Evolutionary conservation across 2,113 vertebrate genomes (phyloP).

Genomic region (Ornithorhynchus anatinus): DNA sequence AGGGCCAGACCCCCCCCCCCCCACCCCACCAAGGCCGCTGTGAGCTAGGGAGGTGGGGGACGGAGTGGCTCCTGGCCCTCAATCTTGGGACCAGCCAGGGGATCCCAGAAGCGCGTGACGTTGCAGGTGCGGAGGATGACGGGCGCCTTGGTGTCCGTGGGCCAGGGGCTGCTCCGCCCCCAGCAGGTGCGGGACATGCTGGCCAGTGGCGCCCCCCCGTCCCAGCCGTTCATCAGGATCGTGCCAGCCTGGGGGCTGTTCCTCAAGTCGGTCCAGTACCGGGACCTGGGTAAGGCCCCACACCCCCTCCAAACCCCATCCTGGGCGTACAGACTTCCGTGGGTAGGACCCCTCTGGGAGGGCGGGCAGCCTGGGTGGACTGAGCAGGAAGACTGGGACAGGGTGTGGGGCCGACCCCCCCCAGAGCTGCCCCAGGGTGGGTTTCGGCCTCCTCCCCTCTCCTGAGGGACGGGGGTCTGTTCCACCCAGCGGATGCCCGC

Average conservation of each 20-base stretch:
- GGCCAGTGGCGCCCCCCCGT: slow-evolving; percentile 71
- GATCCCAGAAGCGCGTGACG: accelerated
- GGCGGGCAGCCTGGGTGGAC: accelerated
- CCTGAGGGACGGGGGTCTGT: too few species aligned
- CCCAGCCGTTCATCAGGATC: slow-evolving; percentile 63
- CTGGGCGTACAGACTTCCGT: not conserved
- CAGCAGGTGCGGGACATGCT: slow-evolving; percentile 73
- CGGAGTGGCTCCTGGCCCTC: not conserved
- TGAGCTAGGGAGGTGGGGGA: too few species aligned
- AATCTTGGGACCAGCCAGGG: too few species aligned
- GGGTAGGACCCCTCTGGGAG: not conserved
- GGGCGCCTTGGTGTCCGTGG: slow-evolving; percentile 84
- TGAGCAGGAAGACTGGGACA: too few species aligned
- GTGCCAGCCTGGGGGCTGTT: slow-evolving; percentile 85
- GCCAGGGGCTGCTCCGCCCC: slow-evolving; percentile 70
- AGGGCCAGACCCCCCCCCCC: not conserved
- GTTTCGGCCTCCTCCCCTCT: not conserved
- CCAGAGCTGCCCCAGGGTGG: not conserved
- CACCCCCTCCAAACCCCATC: accelerated
- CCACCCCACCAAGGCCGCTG: not conserved
- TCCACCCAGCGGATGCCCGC: not conserved
- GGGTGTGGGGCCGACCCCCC: not conserved
- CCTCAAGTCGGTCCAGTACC: slow-evolving; percentile 82
- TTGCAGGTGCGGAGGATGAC: slow-evolving; percentile 87
- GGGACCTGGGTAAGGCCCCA: slow-evolving; percentile 17